A percentile compares a stretch with the other conserved stretches of the same genome.
These are phyloP conservation scores for Creontiades dilutus DNA, from an alignment of 2,888 invertebrate species.

Conservation along the genomic window DNA sequence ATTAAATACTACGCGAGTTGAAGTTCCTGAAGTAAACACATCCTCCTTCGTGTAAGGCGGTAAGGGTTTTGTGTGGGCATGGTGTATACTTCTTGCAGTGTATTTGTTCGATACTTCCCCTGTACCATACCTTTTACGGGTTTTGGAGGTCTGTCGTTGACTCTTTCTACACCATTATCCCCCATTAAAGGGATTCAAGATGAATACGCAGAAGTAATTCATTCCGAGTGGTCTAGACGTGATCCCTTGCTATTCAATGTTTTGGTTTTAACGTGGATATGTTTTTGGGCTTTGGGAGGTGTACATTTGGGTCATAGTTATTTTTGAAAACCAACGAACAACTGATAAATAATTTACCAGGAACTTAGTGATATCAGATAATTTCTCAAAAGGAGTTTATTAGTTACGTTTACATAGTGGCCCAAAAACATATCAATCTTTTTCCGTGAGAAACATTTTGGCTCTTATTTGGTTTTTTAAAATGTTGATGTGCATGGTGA, in stretches of 20 bases:
- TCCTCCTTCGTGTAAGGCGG: conserved; percentile 1
- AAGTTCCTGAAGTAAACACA: not conserved
- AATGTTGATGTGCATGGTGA: no score
- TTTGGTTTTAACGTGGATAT: no score
- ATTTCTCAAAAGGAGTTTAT: no score
- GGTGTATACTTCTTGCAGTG: not conserved
- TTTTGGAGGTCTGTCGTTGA: not conserved
- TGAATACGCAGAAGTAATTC: not conserved
- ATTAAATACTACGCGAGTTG: not conserved
- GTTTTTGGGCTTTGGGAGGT: no score
- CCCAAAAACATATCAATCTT: no score
- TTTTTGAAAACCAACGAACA: no score
- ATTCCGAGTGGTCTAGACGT: not conserved
- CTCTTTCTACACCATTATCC: not conserved
- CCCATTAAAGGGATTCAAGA: not conserved
- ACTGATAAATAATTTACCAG: no score
- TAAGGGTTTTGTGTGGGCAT: conserved; percentile 52
- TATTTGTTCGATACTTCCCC: not conserved
- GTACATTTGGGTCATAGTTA: no score
- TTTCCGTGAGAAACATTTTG: no score
- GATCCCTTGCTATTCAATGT: not conserved
- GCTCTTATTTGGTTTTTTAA: no score
- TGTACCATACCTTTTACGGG: not conserved
- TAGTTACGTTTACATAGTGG: no score
- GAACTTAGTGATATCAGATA: no score